These are phyloP conservation scores for Crocidura indochinensis DNA, from an alignment of 2,797 vertebrate genomes.

Conservation along the genomic window DNA sequence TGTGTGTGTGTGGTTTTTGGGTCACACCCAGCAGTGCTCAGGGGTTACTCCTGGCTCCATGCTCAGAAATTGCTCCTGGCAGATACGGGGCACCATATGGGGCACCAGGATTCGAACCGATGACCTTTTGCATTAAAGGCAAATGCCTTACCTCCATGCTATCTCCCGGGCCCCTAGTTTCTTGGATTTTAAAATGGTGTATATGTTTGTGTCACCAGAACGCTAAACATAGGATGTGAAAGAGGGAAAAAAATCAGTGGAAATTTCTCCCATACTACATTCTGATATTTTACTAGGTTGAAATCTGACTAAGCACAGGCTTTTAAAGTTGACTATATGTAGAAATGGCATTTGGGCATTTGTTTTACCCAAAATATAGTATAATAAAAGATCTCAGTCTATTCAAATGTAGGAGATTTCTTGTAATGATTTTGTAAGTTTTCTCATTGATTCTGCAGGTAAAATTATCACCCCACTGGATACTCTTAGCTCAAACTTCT, in stretches of 20 bases:
- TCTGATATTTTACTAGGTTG: constrained; percentile 84
- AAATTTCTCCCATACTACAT: constrained; percentile 64
- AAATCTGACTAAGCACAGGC: constrained; percentile 84
- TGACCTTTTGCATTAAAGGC: no score
- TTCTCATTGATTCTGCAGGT: constrained; percentile 69
- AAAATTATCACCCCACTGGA: constrained; percentile 29
- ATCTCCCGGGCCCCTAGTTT: no score
- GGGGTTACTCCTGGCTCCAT: no score
- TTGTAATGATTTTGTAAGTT: constrained; percentile 53
- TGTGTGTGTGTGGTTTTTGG: no score
- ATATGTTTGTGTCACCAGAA: constrained; percentile 63
- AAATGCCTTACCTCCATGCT: no score
- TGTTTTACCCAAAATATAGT: constrained; percentile 79
- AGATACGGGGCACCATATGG: no score
- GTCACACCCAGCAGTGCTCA: no score
- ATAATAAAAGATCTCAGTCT: constrained; percentile 81
- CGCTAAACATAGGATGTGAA: constrained; percentile 63
- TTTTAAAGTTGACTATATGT: constrained; percentile 86
- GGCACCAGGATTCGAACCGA: no score
- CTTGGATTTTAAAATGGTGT: constrained; percentile 15
- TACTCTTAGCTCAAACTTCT: constrained; percentile 11
- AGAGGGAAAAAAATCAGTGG: constrained; percentile 66
- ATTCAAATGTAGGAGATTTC: constrained; percentile 82
- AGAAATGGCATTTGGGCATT: constrained; percentile 81
- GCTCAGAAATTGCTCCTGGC: no score